Conservation (phyloP, 2,797 vertebrate species). For the Galagoides demidoff region DNA sequence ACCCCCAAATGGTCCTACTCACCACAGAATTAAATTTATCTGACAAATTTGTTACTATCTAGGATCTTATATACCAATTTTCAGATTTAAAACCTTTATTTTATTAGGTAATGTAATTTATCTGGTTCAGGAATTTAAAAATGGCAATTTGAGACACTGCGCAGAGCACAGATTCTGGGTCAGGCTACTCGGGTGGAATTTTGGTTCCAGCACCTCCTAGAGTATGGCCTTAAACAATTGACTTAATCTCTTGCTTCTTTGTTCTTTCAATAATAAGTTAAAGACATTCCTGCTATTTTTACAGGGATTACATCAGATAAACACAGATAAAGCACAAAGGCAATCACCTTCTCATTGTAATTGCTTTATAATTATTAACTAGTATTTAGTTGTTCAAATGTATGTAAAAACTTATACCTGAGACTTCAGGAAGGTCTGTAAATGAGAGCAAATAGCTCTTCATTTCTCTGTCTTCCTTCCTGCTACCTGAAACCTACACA, state of each 20-base stretch:
- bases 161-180: background rate
- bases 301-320: background rate
- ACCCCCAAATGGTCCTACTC: background rate
- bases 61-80: background rate
- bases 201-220: background rate
- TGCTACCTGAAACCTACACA: background rate
- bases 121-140: background rate
- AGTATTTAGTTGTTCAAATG: background rate
- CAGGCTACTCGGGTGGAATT: background rate
- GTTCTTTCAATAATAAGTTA: background rate
- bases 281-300: background rate
- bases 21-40: background rate
- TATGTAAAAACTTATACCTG: background rate
- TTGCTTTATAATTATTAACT: background rate
- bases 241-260: background rate
- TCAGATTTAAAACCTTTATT: background rate
- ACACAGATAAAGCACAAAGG: background rate
- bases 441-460: rapidly evolving
- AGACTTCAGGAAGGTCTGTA: background rate
- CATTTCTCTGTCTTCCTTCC: background rate
- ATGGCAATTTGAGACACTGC: background rate
- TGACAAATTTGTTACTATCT: background rate
- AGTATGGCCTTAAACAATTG: background rate
- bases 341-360: background rate
- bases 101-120: background rate